These are phyloP conservation scores for Tachypleus tridentatus DNA, from an alignment of 1,140 invertebrate genomes.

Conservation along the genomic window DNA sequence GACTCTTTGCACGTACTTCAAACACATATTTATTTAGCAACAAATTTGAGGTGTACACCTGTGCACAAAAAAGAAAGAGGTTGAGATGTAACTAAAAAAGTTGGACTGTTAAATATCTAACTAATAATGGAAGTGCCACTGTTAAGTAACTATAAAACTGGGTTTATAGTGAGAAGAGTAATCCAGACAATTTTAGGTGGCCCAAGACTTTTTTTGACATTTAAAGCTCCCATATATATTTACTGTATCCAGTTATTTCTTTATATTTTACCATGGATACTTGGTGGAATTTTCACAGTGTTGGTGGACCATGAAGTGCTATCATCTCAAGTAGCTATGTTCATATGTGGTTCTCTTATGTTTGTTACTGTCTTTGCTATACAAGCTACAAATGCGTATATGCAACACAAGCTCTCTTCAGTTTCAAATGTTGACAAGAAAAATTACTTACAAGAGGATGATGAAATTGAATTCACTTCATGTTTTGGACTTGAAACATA, in stretches of 20 bases:
- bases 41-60: too few relatives aligned
- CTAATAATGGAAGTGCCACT: conserved; percentile 34
- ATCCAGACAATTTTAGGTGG: conserved; percentile 37
- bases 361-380: background rate
- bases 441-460: background rate
- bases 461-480: background rate
- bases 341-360: conserved; percentile 1
- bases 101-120: too few relatives aligned
- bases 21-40: too few relatives aligned
- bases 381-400: background rate
- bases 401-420: background rate
- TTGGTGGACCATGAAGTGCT: conserved; percentile 1
- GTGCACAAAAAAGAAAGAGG: too few relatives aligned
- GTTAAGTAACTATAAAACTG: conserved; percentile 37
- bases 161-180: conserved; percentile 35
- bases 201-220: conserved; percentile 30
- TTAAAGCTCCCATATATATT: conserved; percentile 31
- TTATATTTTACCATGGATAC: background rate
- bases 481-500: conserved; percentile 3
- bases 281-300: background rate
- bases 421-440: background rate
- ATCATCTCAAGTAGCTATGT: background rate
- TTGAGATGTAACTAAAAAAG: too few relatives aligned
- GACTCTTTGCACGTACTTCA: too few relatives aligned
- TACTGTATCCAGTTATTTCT: conserved; percentile 30